Evolutionary conservation across 2,797 vertebrate species (phyloP).

Genomic region (Rhyacichthys aspro): DNA sequence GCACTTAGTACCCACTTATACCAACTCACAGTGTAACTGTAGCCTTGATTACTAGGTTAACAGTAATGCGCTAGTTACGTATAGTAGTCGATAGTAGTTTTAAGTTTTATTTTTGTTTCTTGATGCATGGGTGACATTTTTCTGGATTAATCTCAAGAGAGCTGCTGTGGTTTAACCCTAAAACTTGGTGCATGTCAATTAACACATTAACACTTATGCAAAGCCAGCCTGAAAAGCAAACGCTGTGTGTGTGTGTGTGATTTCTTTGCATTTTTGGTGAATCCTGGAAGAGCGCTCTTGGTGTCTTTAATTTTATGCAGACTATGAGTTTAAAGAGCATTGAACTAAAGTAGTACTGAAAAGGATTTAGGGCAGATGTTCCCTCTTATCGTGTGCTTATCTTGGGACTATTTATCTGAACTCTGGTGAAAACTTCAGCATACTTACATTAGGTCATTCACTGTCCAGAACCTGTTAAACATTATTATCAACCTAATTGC

Average conservation of each 20-base stretch:
- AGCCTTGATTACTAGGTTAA: conserved; percentile 8
- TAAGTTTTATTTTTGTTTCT: background rate
- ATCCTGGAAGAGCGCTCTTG: conserved; percentile 3
- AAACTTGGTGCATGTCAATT: conserved; percentile 48
- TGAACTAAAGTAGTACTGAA: conserved; percentile 45
- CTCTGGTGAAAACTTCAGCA: conserved; percentile 11
- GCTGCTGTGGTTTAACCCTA: conserved; percentile 44
- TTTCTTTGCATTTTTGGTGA: conserved; percentile 12
- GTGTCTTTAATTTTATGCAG: conserved; percentile 14
- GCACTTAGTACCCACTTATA: conserved; percentile 50
- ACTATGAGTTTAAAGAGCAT: conserved; percentile 34
- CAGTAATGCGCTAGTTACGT: conserved; percentile 8
- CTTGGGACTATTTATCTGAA: conserved; percentile 28
- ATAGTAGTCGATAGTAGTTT: background rate
- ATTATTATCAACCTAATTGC: conserved; percentile 1
- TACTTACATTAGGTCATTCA: conserved; percentile 25
- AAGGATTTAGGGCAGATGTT: conserved; percentile 10
- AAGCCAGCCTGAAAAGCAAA: conserved; percentile 46
- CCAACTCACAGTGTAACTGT: conserved; percentile 33
- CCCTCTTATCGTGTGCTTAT: conserved; percentile 46
- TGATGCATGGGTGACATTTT: conserved; percentile 40
- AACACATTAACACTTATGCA: conserved; percentile 45
- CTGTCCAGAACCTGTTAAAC: conserved; percentile 1
- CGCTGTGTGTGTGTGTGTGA: conserved; percentile 5
- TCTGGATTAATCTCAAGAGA: conserved; percentile 13